These are phyloP conservation scores for Myzus persicae DNA, from an alignment of 1,140 invertebrate species.

Conservation along the genomic window DNA sequence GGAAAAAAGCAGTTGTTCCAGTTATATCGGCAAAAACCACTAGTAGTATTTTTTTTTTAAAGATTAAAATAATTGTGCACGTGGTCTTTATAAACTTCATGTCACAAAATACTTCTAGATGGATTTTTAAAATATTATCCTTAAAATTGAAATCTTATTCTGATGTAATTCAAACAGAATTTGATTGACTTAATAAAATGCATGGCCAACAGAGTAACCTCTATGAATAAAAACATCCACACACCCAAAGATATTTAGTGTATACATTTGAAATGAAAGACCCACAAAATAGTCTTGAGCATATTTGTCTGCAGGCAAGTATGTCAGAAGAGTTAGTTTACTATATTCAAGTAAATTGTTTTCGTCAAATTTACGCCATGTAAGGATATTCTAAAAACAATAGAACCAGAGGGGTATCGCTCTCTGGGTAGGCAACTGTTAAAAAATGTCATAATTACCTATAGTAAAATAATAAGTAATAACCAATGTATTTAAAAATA, in stretches of 20 bases:
- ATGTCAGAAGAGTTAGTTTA: background rate
- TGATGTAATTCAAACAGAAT: background rate
- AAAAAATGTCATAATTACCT: too few relatives aligned
- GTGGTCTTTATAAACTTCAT: background rate
- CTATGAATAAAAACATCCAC: slow-evolving; percentile 25
- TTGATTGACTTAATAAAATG: background rate
- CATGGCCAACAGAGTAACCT: slow-evolving; percentile 25
- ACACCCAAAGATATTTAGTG: background rate
- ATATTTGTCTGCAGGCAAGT: background rate
- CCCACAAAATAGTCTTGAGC: background rate
- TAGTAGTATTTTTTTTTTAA: too few relatives aligned
- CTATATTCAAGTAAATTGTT: background rate
- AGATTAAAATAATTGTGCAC: background rate
- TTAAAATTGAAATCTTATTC: too few relatives aligned
- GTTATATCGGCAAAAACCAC: too few relatives aligned
- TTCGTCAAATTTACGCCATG: background rate
- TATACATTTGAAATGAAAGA: background rate
- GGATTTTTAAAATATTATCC: slow-evolving; percentile 38
- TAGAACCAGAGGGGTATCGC: too few relatives aligned
- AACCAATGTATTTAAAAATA: too few relatives aligned
- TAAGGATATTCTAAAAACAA: background rate
- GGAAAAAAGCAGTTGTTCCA: too few relatives aligned
- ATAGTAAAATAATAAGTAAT: too few relatives aligned
- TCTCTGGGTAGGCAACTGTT: too few relatives aligned
- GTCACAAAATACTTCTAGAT: background rate